These are phyloP conservation scores for Phrixothrix hirtus DNA, from an alignment of 2,888 invertebrate genomes.

Conservation along the genomic window DNA sequence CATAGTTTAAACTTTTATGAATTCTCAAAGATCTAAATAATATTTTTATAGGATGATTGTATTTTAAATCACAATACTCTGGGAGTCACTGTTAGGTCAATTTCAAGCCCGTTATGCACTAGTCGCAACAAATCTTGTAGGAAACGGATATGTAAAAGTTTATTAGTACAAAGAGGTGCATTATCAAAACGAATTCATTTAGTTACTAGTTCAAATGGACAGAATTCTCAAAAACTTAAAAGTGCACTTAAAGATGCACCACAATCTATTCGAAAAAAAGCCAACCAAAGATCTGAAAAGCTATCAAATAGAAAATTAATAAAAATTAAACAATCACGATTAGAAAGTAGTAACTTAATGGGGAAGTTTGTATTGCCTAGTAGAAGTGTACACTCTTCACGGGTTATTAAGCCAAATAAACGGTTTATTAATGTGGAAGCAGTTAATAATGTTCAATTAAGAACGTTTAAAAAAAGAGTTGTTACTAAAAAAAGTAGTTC, in stretches of 20 bases:
- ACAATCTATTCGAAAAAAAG: conserved; percentile 26
- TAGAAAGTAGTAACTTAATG: conserved; percentile 48
- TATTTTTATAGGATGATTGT: conserved; percentile 11
- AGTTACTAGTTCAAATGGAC: background rate
- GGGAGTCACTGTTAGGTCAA: background rate
- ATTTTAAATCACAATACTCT: background rate
- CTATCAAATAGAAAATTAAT: conserved; percentile 32
- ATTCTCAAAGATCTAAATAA: conserved; percentile 1
- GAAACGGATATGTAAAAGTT: conserved; percentile 18
- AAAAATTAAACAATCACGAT: conserved; percentile 26
- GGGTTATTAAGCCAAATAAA: conserved; percentile 88
- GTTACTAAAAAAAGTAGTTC: conserved; percentile 40
- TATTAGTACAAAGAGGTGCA: conserved; percentile 15
- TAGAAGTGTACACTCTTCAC: conserved; percentile 81
- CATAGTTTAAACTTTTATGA: conserved; percentile 7
- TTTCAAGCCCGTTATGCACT: conserved; percentile 1
- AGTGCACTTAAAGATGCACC: conserved; percentile 6
- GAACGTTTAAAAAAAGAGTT: conserved; percentile 50
- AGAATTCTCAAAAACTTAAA: conserved; percentile 13
- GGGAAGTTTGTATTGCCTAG: conserved; percentile 77
- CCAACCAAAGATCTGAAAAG: conserved; percentile 33
- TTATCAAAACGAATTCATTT: conserved; percentile 9
- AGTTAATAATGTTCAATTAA: conserved; percentile 48
- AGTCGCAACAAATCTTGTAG: conserved; percentile 11
- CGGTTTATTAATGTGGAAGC: conserved; percentile 71